Evolutionary conservation across 2,113 vertebrate species (phyloP), one percentile per base, ranked within the genome.

Genomic region (Shinisaurus crocodilurus): DNA sequence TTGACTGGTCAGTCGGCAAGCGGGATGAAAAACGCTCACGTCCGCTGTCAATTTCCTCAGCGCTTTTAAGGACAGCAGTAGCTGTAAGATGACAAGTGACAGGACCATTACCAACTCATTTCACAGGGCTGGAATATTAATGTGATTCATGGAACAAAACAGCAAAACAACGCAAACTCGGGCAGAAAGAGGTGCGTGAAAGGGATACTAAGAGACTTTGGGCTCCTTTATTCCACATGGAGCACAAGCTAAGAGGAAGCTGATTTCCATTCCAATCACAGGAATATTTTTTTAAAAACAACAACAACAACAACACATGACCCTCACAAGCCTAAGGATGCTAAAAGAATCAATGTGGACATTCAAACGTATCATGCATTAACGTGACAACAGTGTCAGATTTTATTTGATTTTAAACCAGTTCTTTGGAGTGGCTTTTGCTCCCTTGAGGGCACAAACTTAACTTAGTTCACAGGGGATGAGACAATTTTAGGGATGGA

Each of bases 41-140:
- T 93, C 91, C 9, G 57, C 1, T 72, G 83, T 40, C 93, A 37
- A 60, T 48, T 92, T 82, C 65, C 90, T 40, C 75, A 43, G 75
- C 82, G 89, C 25, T 89, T 88, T 82, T 85, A 88, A 94, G 84
- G 88, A 60, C 20, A 93, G 90, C 82, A 10, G 77, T 50, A 88
- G 70, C 91, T 94, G 90, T 82, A 80, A 92, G 87, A 92, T 91
- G 93, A 95, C 93, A 95, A 94, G 90, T 63, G 94, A 92, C 93
- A 94, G 92, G 82, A 82, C 93, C 88, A 91, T 94, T 95, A 95
- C 69, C 93, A 83, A 90, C 86, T 96, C 87, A 88, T 92, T 93
- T 95, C 80, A 93, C 74, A 63, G 82, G 0, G 0, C 0, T 92
- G 89, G 94, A 96, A 95, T 96, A 95, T 45, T 94, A 94, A 95